Evolutionary conservation across 2,888 invertebrate genomes (phyloP).

Genomic region (Lymantria dispar): DNA sequence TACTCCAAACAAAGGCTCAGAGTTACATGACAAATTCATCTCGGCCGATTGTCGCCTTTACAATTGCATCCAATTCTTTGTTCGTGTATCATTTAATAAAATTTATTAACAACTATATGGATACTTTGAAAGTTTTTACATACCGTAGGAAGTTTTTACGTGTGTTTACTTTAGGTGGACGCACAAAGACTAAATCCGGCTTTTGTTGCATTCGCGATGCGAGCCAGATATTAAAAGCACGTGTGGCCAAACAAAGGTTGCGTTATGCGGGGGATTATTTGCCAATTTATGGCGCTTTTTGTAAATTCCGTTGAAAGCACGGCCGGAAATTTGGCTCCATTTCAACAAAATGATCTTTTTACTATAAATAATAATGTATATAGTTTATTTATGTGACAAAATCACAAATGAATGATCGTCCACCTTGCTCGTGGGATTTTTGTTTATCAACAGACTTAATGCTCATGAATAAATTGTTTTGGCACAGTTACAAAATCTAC

Average conservation of each 20-base stretch:
- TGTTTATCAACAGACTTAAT: constrained; percentile 11
- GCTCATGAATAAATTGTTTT: neutral
- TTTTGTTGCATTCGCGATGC: constrained; percentile 63
- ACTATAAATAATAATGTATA: constrained; percentile 71
- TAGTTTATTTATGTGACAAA: constrained; percentile 59
- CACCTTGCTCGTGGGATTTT: constrained; percentile 55
- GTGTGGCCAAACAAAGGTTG: constrained; percentile 83
- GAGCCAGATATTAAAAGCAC: constrained; percentile 79
- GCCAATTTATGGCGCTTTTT: constrained; percentile 82
- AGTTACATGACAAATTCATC: constrained; percentile 79
- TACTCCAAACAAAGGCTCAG: constrained; percentile 56
- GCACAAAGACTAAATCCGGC: constrained; percentile 76
- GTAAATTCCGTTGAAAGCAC: constrained; percentile 77
- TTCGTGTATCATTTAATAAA: constrained; percentile 66
- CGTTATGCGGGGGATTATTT: constrained; percentile 82
- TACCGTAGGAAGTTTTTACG: constrained; percentile 60
- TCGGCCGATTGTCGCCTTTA: constrained; percentile 61
- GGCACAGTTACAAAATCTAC: neutral
- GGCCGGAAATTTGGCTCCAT: constrained; percentile 80
- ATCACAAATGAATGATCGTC: constrained; percentile 50
- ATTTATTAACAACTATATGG: constrained; percentile 66
- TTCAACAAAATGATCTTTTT: constrained; percentile 79
- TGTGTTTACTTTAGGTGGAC: constrained; percentile 71
- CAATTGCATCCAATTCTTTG: constrained; percentile 57
- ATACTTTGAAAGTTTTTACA: constrained; percentile 15